Percentiles rank a stretch among this genome's conserved stretches.
These are phyloP conservation scores for Pleuronectes platessa DNA, from an alignment of 2,113 vertebrate species.

Conservation along the genomic window DNA sequence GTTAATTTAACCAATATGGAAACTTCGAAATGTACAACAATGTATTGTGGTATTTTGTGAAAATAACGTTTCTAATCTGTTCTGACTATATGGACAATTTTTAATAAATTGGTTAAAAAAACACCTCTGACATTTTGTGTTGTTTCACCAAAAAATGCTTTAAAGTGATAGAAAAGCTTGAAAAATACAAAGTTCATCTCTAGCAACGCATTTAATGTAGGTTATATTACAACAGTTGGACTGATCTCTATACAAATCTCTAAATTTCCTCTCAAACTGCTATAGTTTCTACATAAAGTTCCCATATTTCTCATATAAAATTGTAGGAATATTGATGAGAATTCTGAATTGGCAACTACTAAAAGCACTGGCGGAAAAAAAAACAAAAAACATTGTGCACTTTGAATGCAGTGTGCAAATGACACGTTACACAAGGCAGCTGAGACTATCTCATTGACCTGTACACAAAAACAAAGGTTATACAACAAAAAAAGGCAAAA, in stretches of 20 bases:
- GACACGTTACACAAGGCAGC: constrained; percentile 8
- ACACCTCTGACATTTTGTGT: neutral
- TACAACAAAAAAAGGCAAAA: constrained; percentile 32
- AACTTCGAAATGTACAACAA: neutral
- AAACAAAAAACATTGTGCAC: neutral
- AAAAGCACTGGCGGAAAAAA: neutral
- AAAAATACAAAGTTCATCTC: constrained; percentile 4
- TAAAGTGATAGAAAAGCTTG: neutral
- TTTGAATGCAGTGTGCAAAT: constrained; percentile 4
- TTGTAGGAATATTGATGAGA: constrained; percentile 1
- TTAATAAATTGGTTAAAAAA: constrained; percentile 7
- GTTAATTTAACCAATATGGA: neutral
- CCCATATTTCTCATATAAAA: constrained; percentile 2
- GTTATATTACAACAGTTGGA: neutral
- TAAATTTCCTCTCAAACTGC: neutral
- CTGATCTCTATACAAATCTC: constrained; percentile 29
- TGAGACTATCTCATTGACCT: neutral
- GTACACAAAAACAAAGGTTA: neutral
- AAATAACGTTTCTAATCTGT: neutral
- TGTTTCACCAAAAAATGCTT: neutral
- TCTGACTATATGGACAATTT: neutral
- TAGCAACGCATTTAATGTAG: constrained; percentile 50
- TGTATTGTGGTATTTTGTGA: neutral
- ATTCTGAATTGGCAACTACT: neutral
- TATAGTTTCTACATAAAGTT: constrained; percentile 29